Evolutionary conservation across 2,888 invertebrate genomes (phyloP), one percentile per base, ranked within the genome.

Genomic region (Drosophila niveifrons): DNA sequence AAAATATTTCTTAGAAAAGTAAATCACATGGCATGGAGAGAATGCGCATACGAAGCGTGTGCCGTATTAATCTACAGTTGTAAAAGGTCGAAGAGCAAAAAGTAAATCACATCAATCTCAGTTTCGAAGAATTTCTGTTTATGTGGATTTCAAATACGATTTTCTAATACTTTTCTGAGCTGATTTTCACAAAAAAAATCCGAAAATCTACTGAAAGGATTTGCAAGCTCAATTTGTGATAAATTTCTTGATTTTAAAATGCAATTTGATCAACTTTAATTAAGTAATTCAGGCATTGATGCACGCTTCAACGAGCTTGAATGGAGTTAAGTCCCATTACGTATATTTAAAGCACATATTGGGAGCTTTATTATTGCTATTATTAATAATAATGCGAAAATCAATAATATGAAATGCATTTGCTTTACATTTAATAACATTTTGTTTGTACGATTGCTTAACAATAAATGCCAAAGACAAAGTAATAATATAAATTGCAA

Each of bases 31-130:
- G n/a, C n/a, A n/a, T n/a, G n/a, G n/a, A n/a, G n/a, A n/a, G n/a
- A n/a, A n/a, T n/a, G n/a, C 73, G 66, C 31, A 77, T 73, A 72
- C 73, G 73, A 66, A 15, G 41, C 48, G 17, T 59, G 34, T 18
- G 10, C 10, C 31, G 2, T 2, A 6, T 9, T 17, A 15, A 11
- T 23, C 9, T 31, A 3, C 28, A 31, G 43, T 17, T 43, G 39
- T 39, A 28, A 28, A 23, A 23, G 4, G 0, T 4, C 6, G 23
- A 23, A 34, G 34, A 11, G 11, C 31, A 36, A 36, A 36, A 39
- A 39, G 8, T 41, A 41, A 41, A 41, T 36, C 36, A 36, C 36
- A 11, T 3, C 36, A 36, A 36, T 36, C 11, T 36, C 36, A 15
- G 39, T 13, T 41, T 2, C 13, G 9, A 41, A 13, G 39, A 6